Percentiles rank a stretch among this genome's conserved stretches.
phyloP scores from a whole-genome alignment of 2,888 invertebrate genomes.

The Ommatoiulus sabulosus region DNA sequence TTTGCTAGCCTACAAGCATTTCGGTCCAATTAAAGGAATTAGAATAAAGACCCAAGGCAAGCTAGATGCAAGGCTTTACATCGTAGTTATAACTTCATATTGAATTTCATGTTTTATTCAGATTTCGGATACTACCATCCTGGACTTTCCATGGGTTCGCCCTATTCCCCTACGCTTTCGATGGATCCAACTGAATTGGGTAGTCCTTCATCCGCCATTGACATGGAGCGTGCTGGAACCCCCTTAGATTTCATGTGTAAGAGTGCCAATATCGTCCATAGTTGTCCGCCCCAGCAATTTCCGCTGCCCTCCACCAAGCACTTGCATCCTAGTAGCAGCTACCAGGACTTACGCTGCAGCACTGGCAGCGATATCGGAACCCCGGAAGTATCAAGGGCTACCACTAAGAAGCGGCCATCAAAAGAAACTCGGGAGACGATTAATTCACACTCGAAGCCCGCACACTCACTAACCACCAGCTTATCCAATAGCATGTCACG shows the following conservation, averaged over 20 bases:
- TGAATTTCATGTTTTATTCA: background rate
- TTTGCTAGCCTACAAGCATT: background rate
- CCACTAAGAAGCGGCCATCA: background rate
- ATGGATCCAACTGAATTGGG: constrained; percentile 54
- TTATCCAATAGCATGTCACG: background rate
- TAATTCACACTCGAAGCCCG: background rate
- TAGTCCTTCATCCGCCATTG: constrained; percentile 49
- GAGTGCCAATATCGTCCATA: constrained; percentile 50
- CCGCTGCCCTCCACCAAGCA: background rate
- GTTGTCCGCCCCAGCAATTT: constrained; percentile 45
- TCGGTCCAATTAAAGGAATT: background rate
- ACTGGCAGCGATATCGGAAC: background rate
- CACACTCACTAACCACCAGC: background rate
- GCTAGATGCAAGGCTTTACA: too few relatives aligned
- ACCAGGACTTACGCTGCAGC: constrained; percentile 47
- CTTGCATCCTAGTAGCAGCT: constrained; percentile 12
- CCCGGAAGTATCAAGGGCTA: background rate
- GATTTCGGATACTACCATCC: constrained; percentile 38
- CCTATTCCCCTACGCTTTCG: constrained; percentile 53
- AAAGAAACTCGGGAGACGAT: constrained; percentile 16
- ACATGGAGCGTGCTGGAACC: constrained; percentile 54
- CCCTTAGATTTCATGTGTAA: constrained; percentile 56
- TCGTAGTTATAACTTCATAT: background rate
- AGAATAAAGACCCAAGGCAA: too few relatives aligned
- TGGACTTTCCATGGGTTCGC: constrained; percentile 49